A percentile compares a stretch with the other conserved stretches of the same genome.
Conservation (phyloP, 2,797 vertebrate species). For the Channallabes apus region DNA sequence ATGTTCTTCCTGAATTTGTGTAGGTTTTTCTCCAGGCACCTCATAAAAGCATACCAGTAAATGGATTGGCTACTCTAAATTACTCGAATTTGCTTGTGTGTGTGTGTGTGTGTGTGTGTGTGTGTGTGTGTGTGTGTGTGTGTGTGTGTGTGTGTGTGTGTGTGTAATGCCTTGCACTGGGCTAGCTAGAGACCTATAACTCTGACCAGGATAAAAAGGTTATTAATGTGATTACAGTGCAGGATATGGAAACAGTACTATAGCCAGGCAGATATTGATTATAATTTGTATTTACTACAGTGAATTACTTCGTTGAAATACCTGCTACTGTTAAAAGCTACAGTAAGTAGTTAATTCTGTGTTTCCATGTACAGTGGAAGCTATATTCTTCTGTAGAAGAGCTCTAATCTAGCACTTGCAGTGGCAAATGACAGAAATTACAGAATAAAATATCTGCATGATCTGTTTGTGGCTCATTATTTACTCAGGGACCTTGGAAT, state of each 20-base stretch:
- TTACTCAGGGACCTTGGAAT: background rate
- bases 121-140: background rate
- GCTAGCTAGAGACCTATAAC: background rate
- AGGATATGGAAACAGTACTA: background rate
- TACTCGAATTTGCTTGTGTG: background rate
- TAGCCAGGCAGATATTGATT: background rate
- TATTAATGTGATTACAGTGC: background rate
- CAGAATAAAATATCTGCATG: background rate
- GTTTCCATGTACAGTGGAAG: background rate
- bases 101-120: background rate
- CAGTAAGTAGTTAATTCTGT: background rate
- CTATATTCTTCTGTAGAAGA: background rate
- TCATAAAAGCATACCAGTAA: conserved; percentile 2
- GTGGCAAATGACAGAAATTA: background rate
- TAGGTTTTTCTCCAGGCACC: background rate
- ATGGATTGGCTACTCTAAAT: conserved; percentile 22
- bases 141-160: background rate
- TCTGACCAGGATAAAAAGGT: background rate
- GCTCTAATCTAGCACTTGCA: background rate
- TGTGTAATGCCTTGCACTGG: background rate
- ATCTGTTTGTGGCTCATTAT: background rate
- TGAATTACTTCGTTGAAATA: background rate
- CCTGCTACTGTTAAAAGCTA: background rate
- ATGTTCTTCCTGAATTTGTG: conserved; percentile 6
- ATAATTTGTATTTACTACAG: background rate